phyloP scores from a whole-genome alignment of 2,797 vertebrate species.

The Capromys pilorides region DNA sequence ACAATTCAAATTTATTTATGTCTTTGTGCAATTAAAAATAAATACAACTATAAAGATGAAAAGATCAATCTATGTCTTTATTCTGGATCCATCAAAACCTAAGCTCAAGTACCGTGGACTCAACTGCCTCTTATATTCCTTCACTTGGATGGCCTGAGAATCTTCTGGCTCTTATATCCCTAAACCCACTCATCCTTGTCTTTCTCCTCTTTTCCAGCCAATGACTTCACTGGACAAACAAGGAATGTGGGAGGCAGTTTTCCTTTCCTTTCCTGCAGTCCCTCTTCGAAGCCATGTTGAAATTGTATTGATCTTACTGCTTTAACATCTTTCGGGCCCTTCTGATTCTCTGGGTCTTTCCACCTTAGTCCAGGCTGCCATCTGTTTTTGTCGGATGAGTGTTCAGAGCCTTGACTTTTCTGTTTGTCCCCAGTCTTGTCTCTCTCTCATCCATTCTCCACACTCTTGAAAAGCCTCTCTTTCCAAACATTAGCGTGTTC shows the following conservation, averaged over 20 bases:
- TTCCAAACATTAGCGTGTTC: neutral
- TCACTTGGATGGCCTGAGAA: neutral
- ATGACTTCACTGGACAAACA: too few species aligned
- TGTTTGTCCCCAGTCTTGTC: neutral
- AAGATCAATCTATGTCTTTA: neutral
- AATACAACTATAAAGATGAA: neutral
- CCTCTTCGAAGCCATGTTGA: neutral
- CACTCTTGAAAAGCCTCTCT: neutral
- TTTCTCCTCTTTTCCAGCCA: neutral
- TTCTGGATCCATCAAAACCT: neutral
- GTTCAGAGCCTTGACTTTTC: neutral
- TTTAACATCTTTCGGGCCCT: neutral
- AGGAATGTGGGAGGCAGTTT: neutral
- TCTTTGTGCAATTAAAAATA: conserved; percentile 6
- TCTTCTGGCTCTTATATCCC: neutral
- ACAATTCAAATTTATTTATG: neutral
- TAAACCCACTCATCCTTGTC: neutral
- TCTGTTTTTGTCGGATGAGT: neutral
- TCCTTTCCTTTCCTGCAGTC: neutral
- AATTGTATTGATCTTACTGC: neutral
- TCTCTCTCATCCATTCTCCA: neutral
- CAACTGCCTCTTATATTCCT: neutral
- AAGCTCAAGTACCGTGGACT: neutral
- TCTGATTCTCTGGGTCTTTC: neutral
- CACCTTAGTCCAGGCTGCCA: neutral